A percentile compares a stretch with the other conserved stretches of the same genome.
These are phyloP conservation scores for Ia io DNA, from an alignment of 2,113 vertebrate genomes.

Conservation along the genomic window DNA sequence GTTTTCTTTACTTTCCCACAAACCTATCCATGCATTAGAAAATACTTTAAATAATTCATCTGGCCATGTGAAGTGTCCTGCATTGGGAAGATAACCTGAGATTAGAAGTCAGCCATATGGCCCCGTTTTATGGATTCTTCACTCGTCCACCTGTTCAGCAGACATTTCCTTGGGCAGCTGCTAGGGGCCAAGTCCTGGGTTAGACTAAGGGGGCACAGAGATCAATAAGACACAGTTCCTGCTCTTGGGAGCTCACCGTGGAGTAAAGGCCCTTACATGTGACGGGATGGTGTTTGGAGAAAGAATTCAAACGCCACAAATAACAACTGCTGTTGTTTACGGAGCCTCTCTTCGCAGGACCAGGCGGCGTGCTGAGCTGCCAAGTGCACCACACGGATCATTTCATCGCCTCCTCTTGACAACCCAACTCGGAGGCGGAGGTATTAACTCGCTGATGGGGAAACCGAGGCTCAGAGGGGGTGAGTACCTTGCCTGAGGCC, in stretches of 20 bases:
- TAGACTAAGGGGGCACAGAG: background rate
- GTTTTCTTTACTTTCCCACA: background rate
- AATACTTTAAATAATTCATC: background rate
- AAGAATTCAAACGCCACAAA: background rate
- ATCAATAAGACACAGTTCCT: background rate
- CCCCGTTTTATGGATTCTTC: background rate
- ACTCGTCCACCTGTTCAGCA: background rate
- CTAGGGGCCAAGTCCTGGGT: background rate
- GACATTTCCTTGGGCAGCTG: background rate
- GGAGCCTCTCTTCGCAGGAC: background rate
- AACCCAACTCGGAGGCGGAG: background rate
- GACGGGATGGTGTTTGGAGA: background rate
- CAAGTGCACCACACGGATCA: background rate
- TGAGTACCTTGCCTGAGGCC: background rate
- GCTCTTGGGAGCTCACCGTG: background rate
- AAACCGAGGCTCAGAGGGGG: background rate
- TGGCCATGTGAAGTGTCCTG: background rate
- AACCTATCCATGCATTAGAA: background rate
- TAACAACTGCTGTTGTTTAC: background rate
- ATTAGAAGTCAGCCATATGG: background rate
- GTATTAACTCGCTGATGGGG: background rate
- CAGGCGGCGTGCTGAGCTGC: background rate
- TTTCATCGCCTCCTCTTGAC: background rate
- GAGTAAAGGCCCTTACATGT: background rate
- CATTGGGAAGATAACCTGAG: background rate